phyloP scores from a whole-genome alignment of 2,888 invertebrate species.

The Dione vanillae region DNA sequence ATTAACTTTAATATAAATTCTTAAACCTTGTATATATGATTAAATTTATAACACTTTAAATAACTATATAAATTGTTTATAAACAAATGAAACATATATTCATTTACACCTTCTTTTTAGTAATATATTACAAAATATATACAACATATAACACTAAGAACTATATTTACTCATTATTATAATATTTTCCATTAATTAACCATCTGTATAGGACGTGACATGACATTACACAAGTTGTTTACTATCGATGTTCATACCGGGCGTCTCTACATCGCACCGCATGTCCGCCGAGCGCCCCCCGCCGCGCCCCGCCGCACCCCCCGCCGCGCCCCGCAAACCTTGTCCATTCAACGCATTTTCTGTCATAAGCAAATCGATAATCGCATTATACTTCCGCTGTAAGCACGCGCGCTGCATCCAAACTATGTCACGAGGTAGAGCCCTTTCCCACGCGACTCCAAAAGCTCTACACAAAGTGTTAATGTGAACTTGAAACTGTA shows the following conservation, averaged over 20 bases:
- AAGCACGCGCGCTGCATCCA: conserved; percentile 77
- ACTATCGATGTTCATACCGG: conserved; percentile 25
- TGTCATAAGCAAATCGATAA: conserved; percentile 84
- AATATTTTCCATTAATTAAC: neutral
- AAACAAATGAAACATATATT: neutral
- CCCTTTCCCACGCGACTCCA: conserved; percentile 40
- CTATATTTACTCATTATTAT: neutral
- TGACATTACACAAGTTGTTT: conserved; percentile 18
- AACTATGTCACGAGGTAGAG: conserved; percentile 66
- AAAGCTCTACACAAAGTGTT: conserved; percentile 29
- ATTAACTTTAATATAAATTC: neutral
- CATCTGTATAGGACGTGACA: neutral
- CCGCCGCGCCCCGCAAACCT: conserved; percentile 56
- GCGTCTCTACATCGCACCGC: conserved; percentile 49
- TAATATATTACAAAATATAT: neutral
- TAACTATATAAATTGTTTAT: neutral
- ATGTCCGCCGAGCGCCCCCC: conserved; percentile 48
- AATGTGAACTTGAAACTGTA: conserved; percentile 31
- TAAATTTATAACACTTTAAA: too few relatives aligned
- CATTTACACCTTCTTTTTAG: neutral
- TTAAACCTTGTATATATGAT: neutral
- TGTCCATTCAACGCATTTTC: conserved; percentile 82
- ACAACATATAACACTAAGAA: neutral
- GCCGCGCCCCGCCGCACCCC: conserved; percentile 49
- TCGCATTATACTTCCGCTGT: conserved; percentile 82